Conservation (phyloP, 30 jellyfish, hydroid and myxozoan species). For the Chironex yamaguchii region DNA sequence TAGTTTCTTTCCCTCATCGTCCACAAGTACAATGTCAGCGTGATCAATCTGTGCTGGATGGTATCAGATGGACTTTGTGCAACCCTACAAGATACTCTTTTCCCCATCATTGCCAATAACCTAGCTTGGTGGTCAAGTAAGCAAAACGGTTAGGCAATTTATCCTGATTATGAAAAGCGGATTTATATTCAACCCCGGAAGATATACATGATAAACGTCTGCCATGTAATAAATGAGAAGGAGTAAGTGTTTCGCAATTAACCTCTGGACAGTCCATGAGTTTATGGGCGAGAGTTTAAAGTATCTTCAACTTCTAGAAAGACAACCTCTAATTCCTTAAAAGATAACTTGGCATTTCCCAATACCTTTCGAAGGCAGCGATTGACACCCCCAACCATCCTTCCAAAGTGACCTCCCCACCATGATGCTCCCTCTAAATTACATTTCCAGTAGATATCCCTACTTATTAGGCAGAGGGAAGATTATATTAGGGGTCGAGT, state of each 20-base stretch:
- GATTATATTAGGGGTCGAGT: too few species aligned
- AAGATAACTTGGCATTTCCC: not conserved
- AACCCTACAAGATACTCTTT: not conserved
- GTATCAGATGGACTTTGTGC: too few species aligned
- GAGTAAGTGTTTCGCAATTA: not conserved
- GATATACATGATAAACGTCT: not conserved
- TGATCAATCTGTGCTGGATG: too few species aligned
- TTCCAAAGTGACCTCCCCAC: not conserved
- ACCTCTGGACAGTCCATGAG: not conserved
- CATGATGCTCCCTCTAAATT: not conserved
- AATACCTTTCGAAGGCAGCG: not conserved
- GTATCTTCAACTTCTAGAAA: not conserved
- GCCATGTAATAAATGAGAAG: not conserved
- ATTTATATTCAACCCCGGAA: not conserved
- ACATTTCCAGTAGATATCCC: not conserved
- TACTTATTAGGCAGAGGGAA: too few species aligned
- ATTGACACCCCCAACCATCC: not conserved
- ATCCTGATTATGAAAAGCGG: not conserved
- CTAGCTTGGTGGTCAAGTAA: not conserved
- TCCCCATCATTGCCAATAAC: not conserved
- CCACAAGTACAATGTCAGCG: too few species aligned
- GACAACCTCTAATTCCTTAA: not conserved
- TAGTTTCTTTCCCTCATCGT: too few species aligned
- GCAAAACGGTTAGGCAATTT: not conserved
- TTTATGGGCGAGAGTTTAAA: not conserved